A percentile compares a stretch with the other conserved stretches of the same genome.
Evolutionary conservation across 30 jellyfish, hydroid and myxozoan genomes (phyloP).

Genomic region (Rhopilema esculentum): DNA sequence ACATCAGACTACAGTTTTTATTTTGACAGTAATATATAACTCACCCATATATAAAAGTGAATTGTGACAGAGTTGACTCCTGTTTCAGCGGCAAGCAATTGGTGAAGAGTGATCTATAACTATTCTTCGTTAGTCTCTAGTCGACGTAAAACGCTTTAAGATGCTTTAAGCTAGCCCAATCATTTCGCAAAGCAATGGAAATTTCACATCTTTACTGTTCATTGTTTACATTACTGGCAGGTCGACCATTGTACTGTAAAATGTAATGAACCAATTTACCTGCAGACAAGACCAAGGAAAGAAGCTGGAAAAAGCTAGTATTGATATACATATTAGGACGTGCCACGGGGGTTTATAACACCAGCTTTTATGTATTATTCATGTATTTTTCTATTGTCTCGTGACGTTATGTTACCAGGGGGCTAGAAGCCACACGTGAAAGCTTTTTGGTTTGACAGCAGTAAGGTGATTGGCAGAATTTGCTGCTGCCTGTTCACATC

Average conservation of each 20-base stretch:
- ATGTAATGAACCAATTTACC: constrained; percentile 27
- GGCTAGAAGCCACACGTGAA: neutral
- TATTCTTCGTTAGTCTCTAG: neutral
- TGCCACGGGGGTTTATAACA: constrained; percentile 3
- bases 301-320: neutral
- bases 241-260: constrained; percentile 25
- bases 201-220: neutral
- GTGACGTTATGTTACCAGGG: neutral
- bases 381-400: neutral
- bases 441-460: neutral
- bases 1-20: no score
- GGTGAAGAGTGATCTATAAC: neutral
- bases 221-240: constrained; percentile 18
- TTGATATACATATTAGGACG: neutral
- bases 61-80: no score
- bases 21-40: no score
- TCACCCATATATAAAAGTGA: no score
- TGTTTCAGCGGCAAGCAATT: neutral
- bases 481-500: no score
- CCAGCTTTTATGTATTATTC: neutral
- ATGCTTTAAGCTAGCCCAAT: neutral
- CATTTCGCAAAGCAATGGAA: neutral
- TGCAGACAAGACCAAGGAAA: constrained; percentile 7
- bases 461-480: no score
- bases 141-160: no score